Base-by-base conservation (phyloP, 2,113 vertebrate genomes). In the Epinephelus lanceolatus region DNA sequence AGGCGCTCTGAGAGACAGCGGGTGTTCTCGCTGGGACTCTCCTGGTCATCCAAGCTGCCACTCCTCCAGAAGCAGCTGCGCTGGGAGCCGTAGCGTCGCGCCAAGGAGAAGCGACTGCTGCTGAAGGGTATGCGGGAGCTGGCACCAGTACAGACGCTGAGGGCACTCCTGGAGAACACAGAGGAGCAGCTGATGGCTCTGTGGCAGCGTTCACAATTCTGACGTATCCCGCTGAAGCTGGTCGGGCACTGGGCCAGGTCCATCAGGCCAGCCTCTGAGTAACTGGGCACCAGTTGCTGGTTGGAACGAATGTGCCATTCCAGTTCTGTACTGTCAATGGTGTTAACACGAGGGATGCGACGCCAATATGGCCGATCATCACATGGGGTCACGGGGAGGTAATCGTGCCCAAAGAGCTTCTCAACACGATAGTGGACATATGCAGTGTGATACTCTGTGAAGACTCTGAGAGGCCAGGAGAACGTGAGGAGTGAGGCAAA, bases 301-400 rank as follows among this genome's bases (percentile, higher is more conserved):
- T 99, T 99, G 91, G 97, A 98, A 3, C 98, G 96, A 84, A 99
- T 99, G 92, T 99, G 98, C 98, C 98, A 99, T 86, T 99, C 98
- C 79, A 99, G 92, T 84, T 99, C 98, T 0, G 98, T 99, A 87
- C 98, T 99, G 94, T 99, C 98, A 33, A 99, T 96, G 3, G 98
- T 99, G 94, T 98, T 98, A 80, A 99, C 98, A 0, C 98, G 96
- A 15, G 98, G 97, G 92, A 99, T 97, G 62, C 97, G 96, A 18
- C 96, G 96, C 89, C 96, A 96, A 90, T 97, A 97, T 21, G 97
- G 94, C 42, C 95, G 95, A 69, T 99, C 98, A 2, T 99, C 98
- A 0, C 97, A 96, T 0, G 97, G 97, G 0, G 97, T 98, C 14
- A 96, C 96, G 0, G 97, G 96, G 45, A 97, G 93, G 3, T 96